Conservation (phyloP, 2,888 invertebrate genomes). For the Oeneis ivallda region DNA sequence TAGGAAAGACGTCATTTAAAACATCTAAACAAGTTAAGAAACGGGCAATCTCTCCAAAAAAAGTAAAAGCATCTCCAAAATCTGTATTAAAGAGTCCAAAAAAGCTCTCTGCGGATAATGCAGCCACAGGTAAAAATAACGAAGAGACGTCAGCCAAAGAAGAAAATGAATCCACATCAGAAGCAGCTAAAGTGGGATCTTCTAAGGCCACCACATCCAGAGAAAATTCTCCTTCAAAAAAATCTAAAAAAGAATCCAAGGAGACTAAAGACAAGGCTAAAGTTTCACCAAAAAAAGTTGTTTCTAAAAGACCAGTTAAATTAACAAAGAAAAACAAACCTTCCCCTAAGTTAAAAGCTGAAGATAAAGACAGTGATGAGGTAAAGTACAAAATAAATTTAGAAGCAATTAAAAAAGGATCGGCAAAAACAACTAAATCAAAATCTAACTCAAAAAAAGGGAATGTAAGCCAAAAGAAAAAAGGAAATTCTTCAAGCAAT, state of each 20-base stretch:
- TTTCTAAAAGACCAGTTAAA: constrained; percentile 54
- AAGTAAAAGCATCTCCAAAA: constrained; percentile 61
- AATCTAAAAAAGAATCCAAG: constrained; percentile 62
- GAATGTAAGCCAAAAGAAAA: constrained; percentile 58
- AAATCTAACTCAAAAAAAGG: constrained; percentile 59
- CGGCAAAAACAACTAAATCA: constrained; percentile 57
- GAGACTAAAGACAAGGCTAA: constrained; percentile 68
- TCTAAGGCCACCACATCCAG: constrained; percentile 53
- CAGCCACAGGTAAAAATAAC: constrained; percentile 50
- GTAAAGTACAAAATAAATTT: constrained; percentile 72
- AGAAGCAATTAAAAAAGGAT: constrained; percentile 57
- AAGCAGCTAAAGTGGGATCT: constrained; percentile 52
- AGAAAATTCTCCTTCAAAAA: constrained; percentile 62
- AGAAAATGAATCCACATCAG: constrained; percentile 52
- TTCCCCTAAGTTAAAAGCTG: constrained; percentile 48
- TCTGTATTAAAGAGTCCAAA: constrained; percentile 58
- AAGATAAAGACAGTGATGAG: constrained; percentile 54
- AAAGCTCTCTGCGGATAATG: constrained; percentile 56
- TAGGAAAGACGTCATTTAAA: constrained; percentile 66
- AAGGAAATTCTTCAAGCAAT: constrained; percentile 40
- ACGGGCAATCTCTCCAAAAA: constrained; percentile 61
- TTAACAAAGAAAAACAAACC: constrained; percentile 51
- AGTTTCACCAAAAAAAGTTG: constrained; percentile 52
- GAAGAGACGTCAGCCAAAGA: constrained; percentile 51
- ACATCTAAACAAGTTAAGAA: constrained; percentile 60